Percentiles rank a stretch among this genome's conserved stretches.
Conservation (phyloP, 2,888 invertebrate genomes). For the Zelleria hepariella region DNA sequence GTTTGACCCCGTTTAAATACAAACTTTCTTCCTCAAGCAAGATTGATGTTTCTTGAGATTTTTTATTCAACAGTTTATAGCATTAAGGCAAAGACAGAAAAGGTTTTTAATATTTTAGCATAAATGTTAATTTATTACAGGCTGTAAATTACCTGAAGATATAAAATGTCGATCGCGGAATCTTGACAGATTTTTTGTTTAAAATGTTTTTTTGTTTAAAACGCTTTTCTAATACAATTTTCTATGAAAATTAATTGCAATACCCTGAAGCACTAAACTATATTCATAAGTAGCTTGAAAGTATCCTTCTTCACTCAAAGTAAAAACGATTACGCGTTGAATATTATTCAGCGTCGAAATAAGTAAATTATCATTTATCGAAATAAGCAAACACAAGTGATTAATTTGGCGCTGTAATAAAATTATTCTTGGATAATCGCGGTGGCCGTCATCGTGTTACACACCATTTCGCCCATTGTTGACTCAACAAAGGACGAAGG, state of each 20-base stretch:
- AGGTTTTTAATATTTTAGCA: background rate
- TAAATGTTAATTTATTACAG: background rate
- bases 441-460: conserved; percentile 16
- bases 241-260: background rate
- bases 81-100: background rate
- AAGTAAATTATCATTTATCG: too few species aligned
- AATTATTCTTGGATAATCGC: background rate
- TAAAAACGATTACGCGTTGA: too few species aligned
- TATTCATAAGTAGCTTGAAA: too few species aligned
- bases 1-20: conserved; percentile 7
- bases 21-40: conserved; percentile 7
- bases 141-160: background rate
- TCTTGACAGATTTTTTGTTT: background rate
- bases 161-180: background rate
- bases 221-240: background rate
- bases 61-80: background rate
- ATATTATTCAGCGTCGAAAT: too few species aligned
- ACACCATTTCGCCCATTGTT: conserved; percentile 25
- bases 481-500: conserved; percentile 22
- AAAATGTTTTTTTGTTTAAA: background rate
- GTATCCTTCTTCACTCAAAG: too few species aligned
- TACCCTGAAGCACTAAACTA: too few species aligned
- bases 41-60: conserved; percentile 6
- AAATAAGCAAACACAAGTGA: background rate
- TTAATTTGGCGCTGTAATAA: background rate